Base-by-base conservation (phyloP, 1,140 invertebrate species). In the Holcopasites calliopsidis region DNA sequence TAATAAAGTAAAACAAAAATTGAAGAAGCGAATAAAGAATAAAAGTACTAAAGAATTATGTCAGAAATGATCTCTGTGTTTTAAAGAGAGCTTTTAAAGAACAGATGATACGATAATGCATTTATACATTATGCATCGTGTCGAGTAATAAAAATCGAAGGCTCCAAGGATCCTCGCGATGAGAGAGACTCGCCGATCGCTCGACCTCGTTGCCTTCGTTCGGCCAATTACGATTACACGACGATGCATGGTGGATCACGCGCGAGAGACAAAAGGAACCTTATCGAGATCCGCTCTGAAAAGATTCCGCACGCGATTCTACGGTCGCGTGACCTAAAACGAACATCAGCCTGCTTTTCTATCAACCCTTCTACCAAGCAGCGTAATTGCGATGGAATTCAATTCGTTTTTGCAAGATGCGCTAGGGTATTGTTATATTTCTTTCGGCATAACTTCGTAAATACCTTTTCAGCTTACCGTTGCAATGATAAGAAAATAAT, bases 161-260 rank as follows among this genome's bases (percentile, higher is more conserved):
- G n/a, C 58, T 62, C 42, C 31, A 52, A 82, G 50, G 72, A 76
- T 47, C 64, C 55, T 65, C 47, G 62, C 79, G 75, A 78, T 84
- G 77, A 83, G 85, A 85, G 80, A 75, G 82, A 82, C 79, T 88
- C 83, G 79, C 87, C 86, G 87, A 89, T 88, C 85, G 73, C 82
- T 89, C 87, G 86, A 76, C 86, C 87, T 89, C 87, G 85, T 90
- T 90, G 83, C 85, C 87, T 87, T 90, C 87, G 78, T 90, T 90
- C 83, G 75, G 87, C 85, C 88, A 90, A 90, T 90, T 89, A 86
- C 75, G n/a, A n/a, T n/a, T 71, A 64, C 65, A 77, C 61, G 65
- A 72, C 80, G 75, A 76, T 73, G 57, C 80, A 68, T 77, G 66
- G 21, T 54, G 50, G 71, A 71, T 79, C 60, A 26, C 76, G 49